These are phyloP conservation scores for Zele albiditarsus DNA, from an alignment of 2,888 invertebrate species.

Conservation along the genomic window DNA sequence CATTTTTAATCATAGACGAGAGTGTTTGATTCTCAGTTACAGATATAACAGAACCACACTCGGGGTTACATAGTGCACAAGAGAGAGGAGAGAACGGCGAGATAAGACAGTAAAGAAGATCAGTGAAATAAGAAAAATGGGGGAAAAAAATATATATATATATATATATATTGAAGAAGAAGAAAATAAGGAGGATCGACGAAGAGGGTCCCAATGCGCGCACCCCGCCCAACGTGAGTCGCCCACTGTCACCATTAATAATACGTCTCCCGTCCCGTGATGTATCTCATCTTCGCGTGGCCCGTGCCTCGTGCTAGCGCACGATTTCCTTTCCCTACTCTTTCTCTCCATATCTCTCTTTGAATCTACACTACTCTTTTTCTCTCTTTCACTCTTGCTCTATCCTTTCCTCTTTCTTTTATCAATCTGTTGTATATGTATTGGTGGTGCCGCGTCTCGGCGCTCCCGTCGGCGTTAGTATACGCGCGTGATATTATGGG, in stretches of 20 bases:
- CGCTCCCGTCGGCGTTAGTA: conserved; percentile 44
- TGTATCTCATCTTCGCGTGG: conserved; percentile 70
- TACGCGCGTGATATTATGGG: conserved; percentile 5
- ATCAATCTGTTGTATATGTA: conserved; percentile 3
- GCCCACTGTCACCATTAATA: conserved; percentile 74
- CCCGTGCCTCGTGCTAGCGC: conserved; percentile 50
- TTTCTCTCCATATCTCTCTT: conserved; percentile 37
- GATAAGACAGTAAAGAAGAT: conserved; percentile 38
- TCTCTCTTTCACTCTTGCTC: conserved; percentile 34
- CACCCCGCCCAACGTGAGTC: conserved; percentile 72
- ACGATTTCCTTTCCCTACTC: conserved; percentile 45
- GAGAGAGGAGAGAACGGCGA: neutral
- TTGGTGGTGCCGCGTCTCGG: conserved; percentile 57
- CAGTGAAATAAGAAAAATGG: conserved; percentile 30
- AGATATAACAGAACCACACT: conserved; percentile 24
- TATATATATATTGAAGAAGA: conserved; percentile 34
- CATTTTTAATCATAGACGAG: neutral
- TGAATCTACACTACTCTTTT: conserved; percentile 43
- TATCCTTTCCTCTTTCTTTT: conserved; percentile 40
- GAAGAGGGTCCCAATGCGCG: conserved; percentile 51
- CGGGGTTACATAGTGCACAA: conserved; percentile 37
- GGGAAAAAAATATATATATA: conserved; percentile 3
- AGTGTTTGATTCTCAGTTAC: neutral
- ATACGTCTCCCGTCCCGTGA: conserved; percentile 72
- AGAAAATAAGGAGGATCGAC: conserved; percentile 48